phyloP scores from a whole-genome alignment of 2,113 vertebrate species.

The Synodontis membranacea region DNA sequence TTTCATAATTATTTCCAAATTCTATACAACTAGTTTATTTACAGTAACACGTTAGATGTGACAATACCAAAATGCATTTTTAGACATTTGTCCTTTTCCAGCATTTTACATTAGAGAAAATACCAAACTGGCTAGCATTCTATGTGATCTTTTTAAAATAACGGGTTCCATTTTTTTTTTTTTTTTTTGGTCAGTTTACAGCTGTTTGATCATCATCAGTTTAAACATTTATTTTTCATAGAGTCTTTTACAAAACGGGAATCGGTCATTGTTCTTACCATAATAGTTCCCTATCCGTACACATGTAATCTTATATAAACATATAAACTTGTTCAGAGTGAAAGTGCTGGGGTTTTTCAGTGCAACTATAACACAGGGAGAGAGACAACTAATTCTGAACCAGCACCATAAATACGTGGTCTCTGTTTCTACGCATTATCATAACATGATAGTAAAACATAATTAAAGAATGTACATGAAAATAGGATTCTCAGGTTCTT shows the following conservation, averaged over 20 bases:
- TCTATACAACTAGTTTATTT: slow-evolving; percentile 5
- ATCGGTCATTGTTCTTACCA: not conserved
- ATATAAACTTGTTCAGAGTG: not conserved
- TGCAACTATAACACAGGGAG: not conserved
- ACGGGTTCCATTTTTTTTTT: no score
- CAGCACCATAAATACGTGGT: not conserved
- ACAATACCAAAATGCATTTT: not conserved
- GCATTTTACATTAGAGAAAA: not conserved
- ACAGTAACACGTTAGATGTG: not conserved
- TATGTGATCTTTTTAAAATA: not conserved
- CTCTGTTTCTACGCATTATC: not conserved
- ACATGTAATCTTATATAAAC: not conserved
- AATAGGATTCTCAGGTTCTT: slow-evolving; percentile 18
- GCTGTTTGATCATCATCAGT: not conserved
- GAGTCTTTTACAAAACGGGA: not conserved
- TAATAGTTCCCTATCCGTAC: not conserved
- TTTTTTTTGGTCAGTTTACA: not conserved
- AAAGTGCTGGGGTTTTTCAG: not conserved
- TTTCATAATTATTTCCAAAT: not conserved
- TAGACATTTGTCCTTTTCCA: not conserved
- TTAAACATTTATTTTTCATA: not conserved
- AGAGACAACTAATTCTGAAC: not conserved
- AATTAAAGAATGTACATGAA: not conserved
- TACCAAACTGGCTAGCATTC: not conserved
- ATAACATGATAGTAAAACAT: not conserved